Evolutionary conservation across 2,888 invertebrate species (phyloP).

Genomic region (Mylabris sibirica): DNA sequence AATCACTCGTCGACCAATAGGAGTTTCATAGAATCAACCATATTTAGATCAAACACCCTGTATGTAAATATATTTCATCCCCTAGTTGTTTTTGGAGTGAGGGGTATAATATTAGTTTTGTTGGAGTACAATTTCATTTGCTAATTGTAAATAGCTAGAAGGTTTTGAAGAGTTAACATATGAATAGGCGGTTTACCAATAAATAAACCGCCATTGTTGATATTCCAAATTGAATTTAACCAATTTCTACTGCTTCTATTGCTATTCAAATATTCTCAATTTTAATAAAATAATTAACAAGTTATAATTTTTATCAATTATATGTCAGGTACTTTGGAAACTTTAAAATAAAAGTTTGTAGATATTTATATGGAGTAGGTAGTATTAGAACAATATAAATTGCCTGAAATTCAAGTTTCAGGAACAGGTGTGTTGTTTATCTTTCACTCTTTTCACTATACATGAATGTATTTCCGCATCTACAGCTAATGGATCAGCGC

Average conservation of each 20-base stretch:
- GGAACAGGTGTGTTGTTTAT: neutral
- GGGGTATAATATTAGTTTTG: slow-evolving; percentile 25
- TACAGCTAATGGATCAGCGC: slow-evolving; percentile 46
- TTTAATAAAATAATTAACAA: neutral
- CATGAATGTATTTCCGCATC: slow-evolving; percentile 18
- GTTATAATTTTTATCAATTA: neutral
- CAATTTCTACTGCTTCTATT: slow-evolving; percentile 11
- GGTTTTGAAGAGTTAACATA: slow-evolving; percentile 32
- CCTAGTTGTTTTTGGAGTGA: too few species aligned
- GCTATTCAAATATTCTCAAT: slow-evolving; percentile 8
- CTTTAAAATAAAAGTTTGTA: neutral
- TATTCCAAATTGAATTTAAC: slow-evolving; percentile 47
- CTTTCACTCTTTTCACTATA: neutral
- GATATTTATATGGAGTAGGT: too few species aligned
- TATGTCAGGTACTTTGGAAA: neutral
- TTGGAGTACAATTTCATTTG: slow-evolving; percentile 38
- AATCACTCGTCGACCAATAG: too few species aligned
- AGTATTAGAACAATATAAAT: neutral
- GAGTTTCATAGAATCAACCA: too few species aligned
- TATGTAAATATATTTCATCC: too few species aligned
- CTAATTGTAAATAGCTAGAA: slow-evolving; percentile 39
- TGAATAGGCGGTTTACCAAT: slow-evolving; percentile 18
- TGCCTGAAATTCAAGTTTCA: neutral
- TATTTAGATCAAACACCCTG: too few species aligned
- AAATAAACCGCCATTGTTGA: slow-evolving; percentile 39